Evolutionary conservation across 2,797 vertebrate genomes (phyloP), one percentile per base, ranked within the genome.

Genomic region (Hephaestus fuliginosus): DNA sequence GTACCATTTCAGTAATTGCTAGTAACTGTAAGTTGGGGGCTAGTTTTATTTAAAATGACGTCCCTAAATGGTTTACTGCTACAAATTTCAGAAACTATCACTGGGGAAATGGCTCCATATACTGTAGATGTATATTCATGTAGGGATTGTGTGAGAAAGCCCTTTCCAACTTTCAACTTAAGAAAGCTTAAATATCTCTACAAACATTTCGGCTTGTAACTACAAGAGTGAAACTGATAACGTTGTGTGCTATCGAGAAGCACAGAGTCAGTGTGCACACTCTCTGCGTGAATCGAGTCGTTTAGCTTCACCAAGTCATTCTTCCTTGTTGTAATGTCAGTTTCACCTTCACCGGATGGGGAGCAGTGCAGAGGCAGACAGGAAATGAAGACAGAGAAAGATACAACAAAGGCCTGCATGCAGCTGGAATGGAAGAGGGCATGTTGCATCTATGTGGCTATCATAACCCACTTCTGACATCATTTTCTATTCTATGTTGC

Each of bases 321-420:
- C 22, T 18, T 30, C 70, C n/a, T 22, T 51, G 46, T 71, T 52
- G 55, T 65, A 65, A 57, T 18, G 20, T 64, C 53, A 65, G n/a
- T 60, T 52, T 70, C 33, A 58, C 58, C 58, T 65, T 69, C 51
- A 63, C 25, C 49, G 28, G 55, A 48, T 22, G 20, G 61, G 5
- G 30, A 60, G 65, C 60, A 18, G 44, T 15, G 48, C 43, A 22
- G 57, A 52, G 33, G 18, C 51, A 63, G 36, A 46, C 44, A 44
- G 58, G 66, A 81, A 70, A 70, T 70, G 71, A 69, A 51, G 41
- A 55, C 17, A 18, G 39, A 56, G 30, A n/a, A 33, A 71, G 72
- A 57, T 20, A 49, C 20, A 43, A 43, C 41, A 18, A 64, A 61
- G 51, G 43, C 22, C 52, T 64, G 36, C 13, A 56, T 64, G 36